Percentiles rank a stretch among this genome's conserved stretches.
Conservation (phyloP, 2,888 invertebrate genomes). For the Synanthedon vespiformis region DNA sequence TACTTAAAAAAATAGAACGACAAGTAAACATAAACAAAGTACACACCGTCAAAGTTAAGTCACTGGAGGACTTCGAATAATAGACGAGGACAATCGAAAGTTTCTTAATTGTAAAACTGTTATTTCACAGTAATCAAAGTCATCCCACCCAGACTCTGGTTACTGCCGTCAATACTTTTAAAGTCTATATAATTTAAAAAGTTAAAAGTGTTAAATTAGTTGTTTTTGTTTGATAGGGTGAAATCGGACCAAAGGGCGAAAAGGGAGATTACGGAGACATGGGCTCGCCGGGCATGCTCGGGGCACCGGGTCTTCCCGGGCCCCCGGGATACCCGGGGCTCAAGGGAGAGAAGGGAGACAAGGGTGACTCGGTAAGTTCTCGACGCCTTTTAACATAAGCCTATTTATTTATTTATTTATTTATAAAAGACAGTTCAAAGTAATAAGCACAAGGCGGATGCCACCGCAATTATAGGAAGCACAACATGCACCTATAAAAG, state of each 20-base stretch:
- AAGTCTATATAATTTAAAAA: neutral
- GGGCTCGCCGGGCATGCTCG: constrained; percentile 94
- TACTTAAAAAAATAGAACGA: too few species aligned
- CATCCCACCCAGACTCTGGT: neutral
- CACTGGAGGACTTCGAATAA: too few species aligned
- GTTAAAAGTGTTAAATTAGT: neutral
- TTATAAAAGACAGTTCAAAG: too few species aligned
- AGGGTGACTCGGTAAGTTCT: constrained; percentile 89
- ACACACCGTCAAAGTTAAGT: too few species aligned
- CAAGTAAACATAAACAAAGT: too few species aligned
- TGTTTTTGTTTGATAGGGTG: constrained; percentile 69
- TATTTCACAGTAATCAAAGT: neutral
- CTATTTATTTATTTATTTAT: too few species aligned
- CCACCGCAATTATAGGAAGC: too few species aligned
- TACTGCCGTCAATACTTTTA: neutral
- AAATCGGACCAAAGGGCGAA: constrained; percentile 87
- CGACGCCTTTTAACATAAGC: neutral
- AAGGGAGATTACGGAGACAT: constrained; percentile 92
- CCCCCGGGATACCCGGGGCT: constrained; percentile 89
- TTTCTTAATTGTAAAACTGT: too few species aligned
- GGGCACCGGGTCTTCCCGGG: constrained; percentile 88
- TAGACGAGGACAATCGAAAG: too few species aligned
- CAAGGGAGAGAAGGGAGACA: constrained; percentile 92
- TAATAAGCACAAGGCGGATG: too few species aligned
- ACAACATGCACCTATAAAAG: too few species aligned